Evolutionary conservation across 2,888 invertebrate genomes (phyloP).

Genomic region (Xanthorhoe designata): DNA sequence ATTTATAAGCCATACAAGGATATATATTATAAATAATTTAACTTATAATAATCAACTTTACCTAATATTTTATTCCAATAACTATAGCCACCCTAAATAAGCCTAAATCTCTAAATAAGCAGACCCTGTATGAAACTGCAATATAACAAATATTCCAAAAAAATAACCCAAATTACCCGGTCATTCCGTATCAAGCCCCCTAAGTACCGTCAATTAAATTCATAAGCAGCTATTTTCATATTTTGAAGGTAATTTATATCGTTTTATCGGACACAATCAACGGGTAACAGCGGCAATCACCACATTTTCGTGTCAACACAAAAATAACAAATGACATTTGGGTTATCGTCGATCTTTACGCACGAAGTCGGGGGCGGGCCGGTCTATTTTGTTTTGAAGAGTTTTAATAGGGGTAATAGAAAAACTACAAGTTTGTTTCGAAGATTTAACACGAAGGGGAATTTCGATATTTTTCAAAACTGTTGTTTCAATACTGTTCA

Average conservation of each 20-base stretch:
- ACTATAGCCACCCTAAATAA: too few relatives aligned
- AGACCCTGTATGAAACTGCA: too few relatives aligned
- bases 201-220: slow-evolving; percentile 28
- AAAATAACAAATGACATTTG: slow-evolving; percentile 74
- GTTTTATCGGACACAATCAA: slow-evolving; percentile 67
- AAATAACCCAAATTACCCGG: not conserved
- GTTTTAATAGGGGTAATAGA: slow-evolving; percentile 42
- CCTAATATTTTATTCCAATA: too few relatives aligned
- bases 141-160: not conserved
- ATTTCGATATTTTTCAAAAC: not conserved
- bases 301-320: slow-evolving; percentile 77
- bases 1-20: too few relatives aligned
- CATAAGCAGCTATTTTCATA: slow-evolving; percentile 52
- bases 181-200: slow-evolving; percentile 1
- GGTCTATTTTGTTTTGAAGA: slow-evolving; percentile 41
- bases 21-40: too few relatives aligned
- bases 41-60: too few relatives aligned
- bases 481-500: not conserved
- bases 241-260: slow-evolving; percentile 45
- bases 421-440: slow-evolving; percentile 32
- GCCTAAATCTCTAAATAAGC: too few relatives aligned
- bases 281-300: slow-evolving; percentile 70
- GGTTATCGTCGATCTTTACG: slow-evolving; percentile 70
- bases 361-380: slow-evolving; percentile 40
- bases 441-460: slow-evolving; percentile 23